A percentile compares a stretch with the other conserved stretches of the same genome.
Evolutionary conservation across 2,797 vertebrate species (phyloP).

Genomic region (Urophycis tenuis): DNA sequence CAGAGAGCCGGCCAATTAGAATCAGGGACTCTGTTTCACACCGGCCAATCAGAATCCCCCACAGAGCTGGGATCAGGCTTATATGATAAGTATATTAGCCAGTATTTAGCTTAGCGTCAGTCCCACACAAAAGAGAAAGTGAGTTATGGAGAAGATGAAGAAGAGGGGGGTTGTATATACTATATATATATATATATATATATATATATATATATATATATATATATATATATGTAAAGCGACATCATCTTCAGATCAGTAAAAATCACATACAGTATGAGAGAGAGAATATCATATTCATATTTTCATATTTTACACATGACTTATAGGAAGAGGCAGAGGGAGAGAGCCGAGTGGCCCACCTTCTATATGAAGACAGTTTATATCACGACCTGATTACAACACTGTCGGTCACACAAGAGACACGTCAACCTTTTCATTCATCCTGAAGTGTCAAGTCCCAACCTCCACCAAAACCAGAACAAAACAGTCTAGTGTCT

Average conservation of each 20-base stretch:
- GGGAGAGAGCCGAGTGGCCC: not conserved
- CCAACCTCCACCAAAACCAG: no score
- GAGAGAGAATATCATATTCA: no score
- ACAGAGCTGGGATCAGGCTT: conserved; percentile 55
- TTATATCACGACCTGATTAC: not conserved
- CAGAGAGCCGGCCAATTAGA: conserved; percentile 14
- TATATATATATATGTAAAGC: not conserved
- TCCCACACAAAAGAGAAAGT: conserved; percentile 47
- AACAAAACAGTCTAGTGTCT: no score
- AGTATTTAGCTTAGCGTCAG: conserved; percentile 52
- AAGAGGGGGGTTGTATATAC: not conserved
- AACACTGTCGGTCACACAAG: not conserved
- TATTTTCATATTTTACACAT: no score
- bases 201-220: not conserved
- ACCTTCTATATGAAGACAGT: not conserved
- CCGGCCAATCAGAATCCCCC: conserved; percentile 52
- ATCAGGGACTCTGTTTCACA: conserved; percentile 52
- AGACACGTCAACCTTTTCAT: not conserved
- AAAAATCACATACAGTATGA: not conserved
- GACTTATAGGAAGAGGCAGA: not conserved
- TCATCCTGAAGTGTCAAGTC: not conserved
- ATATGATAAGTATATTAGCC: conserved; percentile 51
- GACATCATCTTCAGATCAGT: no score
- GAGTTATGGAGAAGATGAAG: not conserved
- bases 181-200: not conserved